Base-by-base conservation (phyloP, 2,113 vertebrate genomes). In the Poeciliopsis turrubarensis region DNA sequence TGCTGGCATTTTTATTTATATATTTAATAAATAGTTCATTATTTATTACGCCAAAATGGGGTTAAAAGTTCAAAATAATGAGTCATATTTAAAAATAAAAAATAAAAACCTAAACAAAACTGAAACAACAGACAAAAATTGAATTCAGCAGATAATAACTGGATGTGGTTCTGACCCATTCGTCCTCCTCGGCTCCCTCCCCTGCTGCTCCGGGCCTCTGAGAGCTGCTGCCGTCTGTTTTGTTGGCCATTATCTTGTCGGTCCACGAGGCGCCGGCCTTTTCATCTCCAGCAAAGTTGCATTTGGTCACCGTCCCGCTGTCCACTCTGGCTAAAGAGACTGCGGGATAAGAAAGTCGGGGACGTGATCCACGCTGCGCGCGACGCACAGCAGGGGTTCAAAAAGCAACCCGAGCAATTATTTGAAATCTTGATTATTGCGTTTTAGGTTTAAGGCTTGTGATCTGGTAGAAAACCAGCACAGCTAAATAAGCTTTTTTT, bases 221-320 rank as follows among this genome's bases (percentile, higher is more conserved):
- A 0, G 19, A 0, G 39, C 73, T 26, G 31, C 11, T 84, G 1
- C 72, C 54, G 0, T 78, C 88, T 4, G 86, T 39, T 84, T 96
- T 97, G n/a, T 94, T 95, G 54, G 95, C 89, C 95, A 97, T 89
- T 60, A 97, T 95, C 87, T 96, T 97, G 71, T 97, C 95, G 0
- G 96, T 97, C 96, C 96, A 97, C 0, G 96, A 96, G 0, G 92
- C 92, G 26, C 96, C 96, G 0, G 93, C 89, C 14, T 92, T 87
- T 61, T 89, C 83, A 32, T 96, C 96, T 34, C 96, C 96, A 39
- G 95, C 94, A 63, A 97, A 97, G 90, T 97, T 97, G 68, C 96
- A 97, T 84, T 93, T 96, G 63, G 96, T 96, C 81, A 96, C 96
- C 0, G 96, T 94, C 39, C 95, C 95, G 0, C 92, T 85, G 6